Conservation (phyloP, 2,888 invertebrate genomes). For the Nesidiocoris tenuis region DNA sequence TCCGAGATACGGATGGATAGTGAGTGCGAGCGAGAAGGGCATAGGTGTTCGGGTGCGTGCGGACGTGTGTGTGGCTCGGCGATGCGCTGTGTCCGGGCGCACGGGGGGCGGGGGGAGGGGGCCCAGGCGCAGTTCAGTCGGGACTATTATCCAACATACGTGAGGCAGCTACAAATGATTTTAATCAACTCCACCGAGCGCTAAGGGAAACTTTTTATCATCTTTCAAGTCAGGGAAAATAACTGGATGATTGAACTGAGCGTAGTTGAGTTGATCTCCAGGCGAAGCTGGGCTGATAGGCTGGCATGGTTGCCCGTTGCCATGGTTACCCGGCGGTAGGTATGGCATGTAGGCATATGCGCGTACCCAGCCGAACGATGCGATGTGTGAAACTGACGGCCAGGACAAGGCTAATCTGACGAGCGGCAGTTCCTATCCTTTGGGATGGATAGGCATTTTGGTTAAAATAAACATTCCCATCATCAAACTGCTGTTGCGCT, state of each 20-base stretch:
- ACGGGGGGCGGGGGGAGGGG: not conserved
- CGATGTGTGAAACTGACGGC: not conserved
- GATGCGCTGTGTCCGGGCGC: not conserved
- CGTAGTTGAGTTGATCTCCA: conserved; percentile 14
- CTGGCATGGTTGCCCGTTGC: not conserved
- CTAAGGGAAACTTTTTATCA: conserved; percentile 34
- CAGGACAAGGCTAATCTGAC: not conserved
- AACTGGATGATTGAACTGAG: conserved; percentile 48
- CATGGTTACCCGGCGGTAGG: too few species aligned
- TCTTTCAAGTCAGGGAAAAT: conserved; percentile 42
- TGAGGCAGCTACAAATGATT: conserved; percentile 45
- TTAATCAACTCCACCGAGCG: conserved; percentile 42
- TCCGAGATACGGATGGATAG: not conserved
- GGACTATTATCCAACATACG: conserved; percentile 43
- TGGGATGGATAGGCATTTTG: too few species aligned
- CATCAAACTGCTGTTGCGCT: too few species aligned
- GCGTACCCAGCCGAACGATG: not conserved
- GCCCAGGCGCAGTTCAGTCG: conserved; percentile 14
- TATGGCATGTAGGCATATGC: too few species aligned
- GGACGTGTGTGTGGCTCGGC: too few species aligned
- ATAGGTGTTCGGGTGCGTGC: too few species aligned
- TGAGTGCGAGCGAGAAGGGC: not conserved
- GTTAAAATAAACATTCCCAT: too few species aligned
- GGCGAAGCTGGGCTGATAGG: conserved; percentile 14
- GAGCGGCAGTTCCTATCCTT: too few species aligned